Evolutionary conservation across 2,113 vertebrate species (phyloP).

Genomic region (Forbesichthys agassizii): DNA sequence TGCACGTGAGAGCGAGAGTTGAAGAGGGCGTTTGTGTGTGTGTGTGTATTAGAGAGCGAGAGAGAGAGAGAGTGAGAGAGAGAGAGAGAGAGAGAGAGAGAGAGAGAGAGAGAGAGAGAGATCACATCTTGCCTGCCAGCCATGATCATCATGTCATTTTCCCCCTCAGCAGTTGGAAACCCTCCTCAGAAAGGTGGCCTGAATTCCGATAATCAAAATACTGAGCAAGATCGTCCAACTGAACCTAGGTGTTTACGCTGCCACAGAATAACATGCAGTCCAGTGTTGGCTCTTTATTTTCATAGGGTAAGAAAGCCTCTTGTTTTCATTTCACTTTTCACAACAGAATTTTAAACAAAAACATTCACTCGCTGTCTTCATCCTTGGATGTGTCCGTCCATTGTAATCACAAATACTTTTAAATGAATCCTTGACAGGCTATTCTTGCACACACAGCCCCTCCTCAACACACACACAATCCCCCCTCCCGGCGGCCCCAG

Average conservation of each 20-base stretch:
- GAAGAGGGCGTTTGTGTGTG: background rate
- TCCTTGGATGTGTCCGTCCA: background rate
- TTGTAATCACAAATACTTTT: slow-evolving; percentile 20
- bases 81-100: slow-evolving; percentile 39
- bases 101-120: slow-evolving; percentile 52
- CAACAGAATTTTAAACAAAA: background rate
- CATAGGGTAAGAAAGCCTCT: too few relatives aligned
- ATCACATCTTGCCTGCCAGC: slow-evolving; percentile 78
- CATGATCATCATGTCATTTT: slow-evolving; percentile 79
- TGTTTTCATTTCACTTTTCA: too few relatives aligned
- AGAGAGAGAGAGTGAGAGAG: slow-evolving; percentile 44
- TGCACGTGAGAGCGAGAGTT: slow-evolving; percentile 65
- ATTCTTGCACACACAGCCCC: slow-evolving; percentile 46
- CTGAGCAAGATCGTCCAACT: slow-evolving; percentile 72
- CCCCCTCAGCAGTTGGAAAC: slow-evolving; percentile 64
- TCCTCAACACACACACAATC: slow-evolving; percentile 18
- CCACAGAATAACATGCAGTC: too few relatives aligned
- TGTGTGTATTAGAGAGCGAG: slow-evolving; percentile 18
- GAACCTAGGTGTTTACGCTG: slow-evolving; percentile 43
- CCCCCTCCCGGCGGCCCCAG: slow-evolving; percentile 64
- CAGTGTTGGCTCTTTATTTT: too few relatives aligned
- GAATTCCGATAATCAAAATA: slow-evolving; percentile 82
- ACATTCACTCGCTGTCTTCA: background rate
- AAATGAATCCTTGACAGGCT: slow-evolving; percentile 43
- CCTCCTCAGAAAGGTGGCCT: slow-evolving; percentile 69